These are phyloP conservation scores for Agonopterix subpropinquella DNA, from an alignment of 2,888 invertebrate genomes.

Conservation along the genomic window DNA sequence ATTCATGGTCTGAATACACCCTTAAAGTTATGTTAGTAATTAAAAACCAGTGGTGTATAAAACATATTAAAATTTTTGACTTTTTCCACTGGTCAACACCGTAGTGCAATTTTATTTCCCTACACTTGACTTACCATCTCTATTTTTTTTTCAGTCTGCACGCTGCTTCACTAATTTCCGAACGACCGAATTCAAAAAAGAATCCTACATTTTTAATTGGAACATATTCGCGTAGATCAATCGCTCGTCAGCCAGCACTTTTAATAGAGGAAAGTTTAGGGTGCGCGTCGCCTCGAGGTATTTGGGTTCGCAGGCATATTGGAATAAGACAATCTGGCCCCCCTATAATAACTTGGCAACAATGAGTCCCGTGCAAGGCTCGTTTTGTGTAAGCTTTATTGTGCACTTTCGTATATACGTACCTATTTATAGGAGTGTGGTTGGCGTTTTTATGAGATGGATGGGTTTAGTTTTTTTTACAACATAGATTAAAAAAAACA, in stretches of 20 bases:
- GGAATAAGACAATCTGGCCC: slow-evolving; percentile 57
- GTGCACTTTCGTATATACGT: neutral
- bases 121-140: too few species aligned
- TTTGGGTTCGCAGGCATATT: slow-evolving; percentile 60
- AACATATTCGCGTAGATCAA: slow-evolving; percentile 61
- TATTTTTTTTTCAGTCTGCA: slow-evolving; percentile 6
- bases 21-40: too few species aligned
- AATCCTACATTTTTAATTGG: slow-evolving; percentile 56
- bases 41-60: too few species aligned
- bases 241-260: slow-evolving; percentile 35
- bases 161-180: slow-evolving; percentile 35
- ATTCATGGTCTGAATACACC: too few species aligned
- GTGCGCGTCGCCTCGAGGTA: slow-evolving; percentile 54
- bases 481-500: too few species aligned
- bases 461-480: too few species aligned
- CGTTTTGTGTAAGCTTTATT: neutral
- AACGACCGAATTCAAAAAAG: slow-evolving; percentile 31
- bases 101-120: too few species aligned
- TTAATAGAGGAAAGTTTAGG: slow-evolving; percentile 33
- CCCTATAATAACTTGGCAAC: slow-evolving; percentile 45
- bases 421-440: too few species aligned
- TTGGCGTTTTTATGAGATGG: too few species aligned
- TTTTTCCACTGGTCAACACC: too few species aligned
- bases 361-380: slow-evolving; percentile 19
- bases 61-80: too few species aligned